Conservation (phyloP, 2,797 vertebrate genomes). For the Phoebastria nigripes region DNA sequence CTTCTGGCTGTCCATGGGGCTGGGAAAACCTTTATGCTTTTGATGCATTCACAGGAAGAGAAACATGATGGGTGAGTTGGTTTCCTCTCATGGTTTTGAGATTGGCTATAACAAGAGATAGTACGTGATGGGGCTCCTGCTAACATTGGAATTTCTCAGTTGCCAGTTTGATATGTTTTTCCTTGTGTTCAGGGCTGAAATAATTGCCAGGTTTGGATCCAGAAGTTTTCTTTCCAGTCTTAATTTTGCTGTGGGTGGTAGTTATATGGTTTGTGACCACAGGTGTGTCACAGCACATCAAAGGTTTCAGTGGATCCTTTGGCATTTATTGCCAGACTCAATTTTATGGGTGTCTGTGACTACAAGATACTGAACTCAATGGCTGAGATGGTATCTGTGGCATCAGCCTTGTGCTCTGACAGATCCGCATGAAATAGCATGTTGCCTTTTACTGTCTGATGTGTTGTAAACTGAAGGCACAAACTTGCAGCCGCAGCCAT, state of each 20-base stretch:
- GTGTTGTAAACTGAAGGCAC: neutral
- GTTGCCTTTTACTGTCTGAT: neutral
- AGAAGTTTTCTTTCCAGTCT: neutral
- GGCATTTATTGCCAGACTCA: neutral
- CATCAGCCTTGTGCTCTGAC: neutral
- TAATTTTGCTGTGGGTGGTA: neutral
- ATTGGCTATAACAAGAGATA: neutral
- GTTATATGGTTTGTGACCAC: neutral
- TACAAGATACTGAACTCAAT: neutral
- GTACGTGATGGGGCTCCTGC: neutral
- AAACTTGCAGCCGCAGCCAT: neutral
- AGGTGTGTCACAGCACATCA: neutral
- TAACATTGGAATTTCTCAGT: neutral
- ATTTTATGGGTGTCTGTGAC: neutral
- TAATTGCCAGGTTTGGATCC: neutral
- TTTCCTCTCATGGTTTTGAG: neutral
- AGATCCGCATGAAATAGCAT: neutral
- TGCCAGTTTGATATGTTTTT: neutral
- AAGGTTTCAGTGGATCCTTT: neutral
- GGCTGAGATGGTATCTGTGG: neutral
- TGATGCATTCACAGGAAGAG: neutral
- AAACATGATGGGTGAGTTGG: neutral
- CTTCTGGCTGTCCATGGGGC: neutral
- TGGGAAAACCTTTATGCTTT: neutral
- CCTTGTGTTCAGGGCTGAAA: neutral